These are phyloP conservation scores for Catagonus wagneri DNA, from an alignment of 2,113 vertebrate genomes.

Conservation along the genomic window DNA sequence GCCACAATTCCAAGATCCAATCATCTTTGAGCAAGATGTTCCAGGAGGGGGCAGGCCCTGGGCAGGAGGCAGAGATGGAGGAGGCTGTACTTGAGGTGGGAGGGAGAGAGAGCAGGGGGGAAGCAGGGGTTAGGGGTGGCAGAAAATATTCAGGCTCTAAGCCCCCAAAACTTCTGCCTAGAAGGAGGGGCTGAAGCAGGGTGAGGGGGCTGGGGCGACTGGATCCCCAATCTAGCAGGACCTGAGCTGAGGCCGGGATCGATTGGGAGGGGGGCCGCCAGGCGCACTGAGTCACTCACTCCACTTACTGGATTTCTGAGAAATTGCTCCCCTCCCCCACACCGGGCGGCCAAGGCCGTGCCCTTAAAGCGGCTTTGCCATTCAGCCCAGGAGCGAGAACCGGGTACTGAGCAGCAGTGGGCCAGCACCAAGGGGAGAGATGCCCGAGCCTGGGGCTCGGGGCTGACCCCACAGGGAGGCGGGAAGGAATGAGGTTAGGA, in stretches of 20 bases:
- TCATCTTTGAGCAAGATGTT: neutral
- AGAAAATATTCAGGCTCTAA: neutral
- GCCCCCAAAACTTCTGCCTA: neutral
- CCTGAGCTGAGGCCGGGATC: neutral
- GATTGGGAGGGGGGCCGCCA: neutral
- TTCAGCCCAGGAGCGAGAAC: neutral
- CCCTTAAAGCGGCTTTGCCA: neutral
- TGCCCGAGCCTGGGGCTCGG: fast-evolving
- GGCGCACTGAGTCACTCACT: neutral
- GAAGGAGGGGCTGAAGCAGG: neutral
- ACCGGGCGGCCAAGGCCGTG: neutral
- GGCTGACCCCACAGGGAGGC: neutral
- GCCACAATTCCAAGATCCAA: too few species aligned
- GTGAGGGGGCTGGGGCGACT: neutral
- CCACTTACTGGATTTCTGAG: slow-evolving; percentile 69
- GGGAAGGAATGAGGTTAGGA: neutral
- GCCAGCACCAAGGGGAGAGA: fast-evolving
- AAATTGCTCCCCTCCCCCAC: slow-evolving; percentile 31
- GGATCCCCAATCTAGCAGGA: neutral
- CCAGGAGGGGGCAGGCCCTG: fast-evolving
- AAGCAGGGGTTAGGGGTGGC: fast-evolving
- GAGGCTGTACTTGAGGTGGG: neutral
- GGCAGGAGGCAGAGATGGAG: neutral
- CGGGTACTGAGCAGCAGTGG: neutral
- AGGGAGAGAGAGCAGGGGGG: neutral